These are phyloP conservation scores for Pachyramphus minor DNA, from an alignment of 2,113 vertebrate genomes.

Conservation along the genomic window DNA sequence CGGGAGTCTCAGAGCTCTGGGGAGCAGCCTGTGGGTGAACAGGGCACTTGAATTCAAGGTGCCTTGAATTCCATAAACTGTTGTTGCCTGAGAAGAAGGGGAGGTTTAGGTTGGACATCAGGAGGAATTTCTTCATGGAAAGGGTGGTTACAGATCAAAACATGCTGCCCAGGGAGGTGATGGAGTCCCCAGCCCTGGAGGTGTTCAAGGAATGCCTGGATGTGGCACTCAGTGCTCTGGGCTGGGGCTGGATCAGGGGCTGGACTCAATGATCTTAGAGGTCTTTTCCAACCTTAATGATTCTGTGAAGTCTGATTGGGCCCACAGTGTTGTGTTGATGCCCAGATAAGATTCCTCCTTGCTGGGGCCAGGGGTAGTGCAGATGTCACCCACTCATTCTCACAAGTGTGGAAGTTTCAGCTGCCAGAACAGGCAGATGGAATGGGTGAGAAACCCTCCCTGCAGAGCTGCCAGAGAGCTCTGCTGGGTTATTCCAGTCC, in stretches of 20 bases:
- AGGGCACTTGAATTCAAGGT: not conserved
- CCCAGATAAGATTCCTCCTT: not conserved
- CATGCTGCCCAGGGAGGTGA: not conserved
- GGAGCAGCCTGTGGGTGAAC: not conserved
- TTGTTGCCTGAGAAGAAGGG: not conserved
- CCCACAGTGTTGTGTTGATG: rapidly evolving
- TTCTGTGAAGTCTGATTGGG: not conserved
- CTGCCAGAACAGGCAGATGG: not conserved
- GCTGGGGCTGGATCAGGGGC: not conserved
- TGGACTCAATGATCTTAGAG: no score
- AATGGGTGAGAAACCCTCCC: not conserved
- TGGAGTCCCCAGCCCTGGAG: not conserved
- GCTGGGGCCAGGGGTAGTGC: not conserved
- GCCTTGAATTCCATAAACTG: no score
- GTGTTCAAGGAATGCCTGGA: not conserved
- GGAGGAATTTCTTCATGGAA: not conserved
- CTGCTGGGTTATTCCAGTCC: not conserved
- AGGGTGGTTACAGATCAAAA: not conserved
- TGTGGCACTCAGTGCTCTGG: rapidly evolving
- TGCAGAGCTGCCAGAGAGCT: not conserved
- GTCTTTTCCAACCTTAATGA: not conserved
- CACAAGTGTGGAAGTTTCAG: not conserved
- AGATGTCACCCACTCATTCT: rapidly evolving
- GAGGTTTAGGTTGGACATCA: not conserved
- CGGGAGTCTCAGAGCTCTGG: not conserved